These are phyloP conservation scores for Nephrotoma flavescens DNA, from an alignment of 2,888 invertebrate species.

Conservation along the genomic window DNA sequence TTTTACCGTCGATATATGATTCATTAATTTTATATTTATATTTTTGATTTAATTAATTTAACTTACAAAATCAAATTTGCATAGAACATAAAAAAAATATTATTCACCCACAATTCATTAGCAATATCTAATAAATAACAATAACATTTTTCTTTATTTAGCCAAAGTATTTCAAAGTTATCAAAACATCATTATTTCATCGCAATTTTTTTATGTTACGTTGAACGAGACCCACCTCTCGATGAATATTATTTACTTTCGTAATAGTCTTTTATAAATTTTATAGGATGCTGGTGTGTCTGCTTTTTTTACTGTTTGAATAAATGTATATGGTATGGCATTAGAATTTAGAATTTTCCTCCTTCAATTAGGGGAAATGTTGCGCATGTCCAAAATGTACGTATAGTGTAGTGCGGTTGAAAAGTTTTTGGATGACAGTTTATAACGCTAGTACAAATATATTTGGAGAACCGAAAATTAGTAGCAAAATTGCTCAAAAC, in stretches of 20 bases:
- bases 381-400: background rate
- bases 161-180: background rate
- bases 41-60: background rate
- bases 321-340: background rate
- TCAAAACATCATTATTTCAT: background rate
- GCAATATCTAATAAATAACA: background rate
- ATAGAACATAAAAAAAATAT: background rate
- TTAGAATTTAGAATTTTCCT: background rate
- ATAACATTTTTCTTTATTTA: background rate
- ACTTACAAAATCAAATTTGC: background rate
- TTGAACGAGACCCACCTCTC: background rate
- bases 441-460: too few species aligned
- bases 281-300: background rate
- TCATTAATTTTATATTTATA: background rate
- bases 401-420: background rate
- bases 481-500: too few species aligned
- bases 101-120: background rate
- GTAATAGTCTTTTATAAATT: background rate
- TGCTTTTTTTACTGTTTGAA: background rate
- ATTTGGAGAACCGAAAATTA: too few species aligned
- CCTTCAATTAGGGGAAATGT: background rate
- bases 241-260: background rate
- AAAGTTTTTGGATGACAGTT: background rate
- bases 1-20: background rate
- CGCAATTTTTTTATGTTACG: background rate